Evolutionary conservation across 1,140 invertebrate species (phyloP).

Genomic region (Dendroctonus ponderosae): DNA sequence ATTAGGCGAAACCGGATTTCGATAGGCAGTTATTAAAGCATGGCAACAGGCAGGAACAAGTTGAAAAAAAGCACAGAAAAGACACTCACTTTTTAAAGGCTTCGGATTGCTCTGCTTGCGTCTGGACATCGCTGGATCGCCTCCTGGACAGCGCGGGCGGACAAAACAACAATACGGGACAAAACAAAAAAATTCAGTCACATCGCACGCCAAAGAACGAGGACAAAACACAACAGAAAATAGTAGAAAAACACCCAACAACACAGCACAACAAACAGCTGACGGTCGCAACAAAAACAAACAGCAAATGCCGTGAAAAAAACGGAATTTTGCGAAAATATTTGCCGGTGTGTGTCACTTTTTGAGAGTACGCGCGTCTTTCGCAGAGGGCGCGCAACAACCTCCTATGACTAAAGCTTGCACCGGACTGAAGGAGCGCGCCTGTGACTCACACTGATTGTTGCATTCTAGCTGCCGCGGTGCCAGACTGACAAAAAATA

Average conservation of each 20-base stretch:
- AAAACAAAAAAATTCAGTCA: slow-evolving; percentile 37
- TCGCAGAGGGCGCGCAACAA: slow-evolving; percentile 25
- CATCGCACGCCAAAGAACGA: slow-evolving; percentile 36
- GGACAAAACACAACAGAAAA: slow-evolving; percentile 36
- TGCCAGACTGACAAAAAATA: slow-evolving; percentile 5
- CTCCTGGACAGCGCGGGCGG: slow-evolving; percentile 3
- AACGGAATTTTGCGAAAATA: slow-evolving; percentile 14
- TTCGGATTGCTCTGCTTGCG: slow-evolving; percentile 64
- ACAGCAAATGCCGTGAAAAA: slow-evolving; percentile 10
- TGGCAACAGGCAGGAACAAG: slow-evolving; percentile 1
- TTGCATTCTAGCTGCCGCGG: slow-evolving; percentile 29
- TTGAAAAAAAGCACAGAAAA: slow-evolving; percentile 17
- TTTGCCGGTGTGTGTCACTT: slow-evolving; percentile 26
- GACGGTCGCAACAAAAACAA: slow-evolving; percentile 30
- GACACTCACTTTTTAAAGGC: slow-evolving; percentile 60
- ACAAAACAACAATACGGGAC: slow-evolving; percentile 15
- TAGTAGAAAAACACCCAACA: slow-evolving; percentile 29
- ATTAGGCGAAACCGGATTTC: no score
- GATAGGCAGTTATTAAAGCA: neutral
- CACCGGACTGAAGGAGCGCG: slow-evolving; percentile 32
- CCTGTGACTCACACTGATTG: slow-evolving; percentile 35
- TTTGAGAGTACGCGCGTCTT: slow-evolving; percentile 38
- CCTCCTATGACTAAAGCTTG: slow-evolving; percentile 17
- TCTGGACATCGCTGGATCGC: slow-evolving; percentile 55
- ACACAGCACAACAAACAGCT: slow-evolving; percentile 23